Conservation (phyloP, 2,888 invertebrate species). For the Caenorhabditis plicata region DNA sequence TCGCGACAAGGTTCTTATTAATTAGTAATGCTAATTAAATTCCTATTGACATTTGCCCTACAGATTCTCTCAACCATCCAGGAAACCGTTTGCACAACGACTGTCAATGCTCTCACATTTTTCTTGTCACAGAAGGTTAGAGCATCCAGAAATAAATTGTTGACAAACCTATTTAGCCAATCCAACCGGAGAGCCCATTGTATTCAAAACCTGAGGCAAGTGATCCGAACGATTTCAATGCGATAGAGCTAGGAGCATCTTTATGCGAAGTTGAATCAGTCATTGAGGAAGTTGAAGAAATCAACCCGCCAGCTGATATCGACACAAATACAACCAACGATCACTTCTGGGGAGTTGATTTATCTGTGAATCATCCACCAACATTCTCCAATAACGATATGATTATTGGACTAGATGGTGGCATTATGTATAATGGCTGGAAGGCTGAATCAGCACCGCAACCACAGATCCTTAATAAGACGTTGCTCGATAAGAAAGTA, state of each 20-base stretch:
- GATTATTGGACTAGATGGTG: constrained; percentile 62
- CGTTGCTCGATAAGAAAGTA: constrained; percentile 33
- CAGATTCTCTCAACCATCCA: constrained; percentile 27
- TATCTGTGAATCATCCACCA: constrained; percentile 59
- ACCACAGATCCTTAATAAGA: constrained; percentile 33
- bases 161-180: constrained; percentile 13
- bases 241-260: constrained; percentile 37
- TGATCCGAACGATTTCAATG: constrained; percentile 28
- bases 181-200: constrained; percentile 12
- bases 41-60: not conserved
- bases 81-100: constrained; percentile 38
- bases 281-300: constrained; percentile 8
- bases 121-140: constrained; percentile 23
- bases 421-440: constrained; percentile 53
- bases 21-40: not conserved
- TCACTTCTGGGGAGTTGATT: constrained; percentile 52
- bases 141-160: not conserved
- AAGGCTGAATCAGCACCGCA: constrained; percentile 30
- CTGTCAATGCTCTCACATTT: constrained; percentile 40
- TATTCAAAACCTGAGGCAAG: constrained; percentile 9
- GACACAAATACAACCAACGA: constrained; percentile 2
- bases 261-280: constrained; percentile 25
- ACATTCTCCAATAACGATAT: constrained; percentile 57
- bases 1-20: constrained; percentile 8
- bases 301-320: not conserved